These are phyloP conservation scores for Drosophila heteroneura DNA, from an alignment of 2,888 invertebrate species.

Conservation along the genomic window DNA sequence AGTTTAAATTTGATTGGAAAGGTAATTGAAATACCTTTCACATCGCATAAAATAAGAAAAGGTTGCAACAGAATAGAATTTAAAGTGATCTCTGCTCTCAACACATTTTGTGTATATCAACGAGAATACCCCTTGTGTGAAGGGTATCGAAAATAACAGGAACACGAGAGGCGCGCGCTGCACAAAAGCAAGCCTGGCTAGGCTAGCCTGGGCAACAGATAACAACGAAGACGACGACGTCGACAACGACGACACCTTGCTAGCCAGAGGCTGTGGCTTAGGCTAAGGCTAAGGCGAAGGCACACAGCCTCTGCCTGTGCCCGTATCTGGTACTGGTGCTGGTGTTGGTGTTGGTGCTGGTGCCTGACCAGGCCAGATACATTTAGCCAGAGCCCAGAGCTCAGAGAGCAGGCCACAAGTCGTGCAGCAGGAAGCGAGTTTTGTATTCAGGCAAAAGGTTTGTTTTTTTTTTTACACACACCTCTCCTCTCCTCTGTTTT, in stretches of 20 bases:
- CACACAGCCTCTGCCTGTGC: background rate
- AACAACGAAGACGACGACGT: slow-evolving; percentile 38
- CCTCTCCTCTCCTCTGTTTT: background rate
- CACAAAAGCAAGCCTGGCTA: slow-evolving; percentile 25
- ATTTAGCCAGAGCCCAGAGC: slow-evolving; percentile 17
- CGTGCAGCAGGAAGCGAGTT: slow-evolving; percentile 80
- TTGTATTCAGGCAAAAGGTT: slow-evolving; percentile 74
- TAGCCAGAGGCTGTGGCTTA: slow-evolving; percentile 42
- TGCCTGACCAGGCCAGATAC: slow-evolving; percentile 23
- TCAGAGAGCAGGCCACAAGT: slow-evolving; percentile 59
- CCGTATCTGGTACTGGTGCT: background rate
- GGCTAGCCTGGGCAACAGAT: slow-evolving; percentile 38
- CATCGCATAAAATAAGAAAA: background rate
- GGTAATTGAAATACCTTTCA: background rate
- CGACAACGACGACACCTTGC: slow-evolving; percentile 72
- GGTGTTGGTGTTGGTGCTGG: background rate
- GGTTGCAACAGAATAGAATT: background rate
- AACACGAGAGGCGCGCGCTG: slow-evolving; percentile 30
- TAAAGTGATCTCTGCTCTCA: background rate
- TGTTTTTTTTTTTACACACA: slow-evolving; percentile 39
- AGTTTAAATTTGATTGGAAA: background rate
- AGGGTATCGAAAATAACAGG: slow-evolving; percentile 37
- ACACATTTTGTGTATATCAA: background rate
- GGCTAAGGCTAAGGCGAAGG: slow-evolving; percentile 37
- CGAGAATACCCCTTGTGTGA: background rate